Evolutionary conservation across 2,888 invertebrate genomes (phyloP).

Genomic region (Standfussiana lucernea): DNA sequence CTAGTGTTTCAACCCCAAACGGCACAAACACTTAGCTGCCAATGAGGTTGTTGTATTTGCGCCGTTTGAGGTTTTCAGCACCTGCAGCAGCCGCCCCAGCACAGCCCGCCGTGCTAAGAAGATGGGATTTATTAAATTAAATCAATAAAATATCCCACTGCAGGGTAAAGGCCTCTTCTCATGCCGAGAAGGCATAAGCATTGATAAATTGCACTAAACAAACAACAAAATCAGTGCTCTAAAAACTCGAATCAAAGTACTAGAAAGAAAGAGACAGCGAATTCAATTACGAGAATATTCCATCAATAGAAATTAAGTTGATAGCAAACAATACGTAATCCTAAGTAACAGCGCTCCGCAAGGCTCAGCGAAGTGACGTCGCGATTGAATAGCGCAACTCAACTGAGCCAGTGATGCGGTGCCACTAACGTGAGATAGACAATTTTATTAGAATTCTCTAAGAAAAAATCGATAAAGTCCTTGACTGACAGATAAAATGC

Average conservation of each 20-base stretch:
- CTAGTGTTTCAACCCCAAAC: too few relatives aligned
- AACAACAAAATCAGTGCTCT: slow-evolving; percentile 13
- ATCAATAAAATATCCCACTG: too few relatives aligned
- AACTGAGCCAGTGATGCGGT: slow-evolving; percentile 63
- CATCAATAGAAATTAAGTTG: slow-evolving; percentile 71
- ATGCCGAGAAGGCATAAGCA: too few relatives aligned
- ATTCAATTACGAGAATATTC: slow-evolving; percentile 65
- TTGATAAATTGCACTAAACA: neutral
- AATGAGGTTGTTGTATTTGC: too few relatives aligned
- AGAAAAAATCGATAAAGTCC: neutral
- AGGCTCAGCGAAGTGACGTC: slow-evolving; percentile 65
- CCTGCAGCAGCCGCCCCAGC: too few relatives aligned
- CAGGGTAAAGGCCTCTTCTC: too few relatives aligned
- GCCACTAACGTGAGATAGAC: neutral
- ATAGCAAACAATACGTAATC: slow-evolving; percentile 70
- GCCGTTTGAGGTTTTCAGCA: too few relatives aligned
- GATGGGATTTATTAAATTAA: too few relatives aligned
- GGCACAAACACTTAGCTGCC: too few relatives aligned
- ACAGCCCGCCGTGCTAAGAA: too few relatives aligned
- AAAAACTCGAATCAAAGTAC: slow-evolving; percentile 33
- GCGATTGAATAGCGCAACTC: slow-evolving; percentile 64
- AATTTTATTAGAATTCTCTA: neutral
- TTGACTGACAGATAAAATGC: neutral
- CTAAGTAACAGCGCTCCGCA: slow-evolving; percentile 62
- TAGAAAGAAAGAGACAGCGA: slow-evolving; percentile 32